Conservation (phyloP, 2,797 vertebrate species). For the Lacerta agilis region DNA sequence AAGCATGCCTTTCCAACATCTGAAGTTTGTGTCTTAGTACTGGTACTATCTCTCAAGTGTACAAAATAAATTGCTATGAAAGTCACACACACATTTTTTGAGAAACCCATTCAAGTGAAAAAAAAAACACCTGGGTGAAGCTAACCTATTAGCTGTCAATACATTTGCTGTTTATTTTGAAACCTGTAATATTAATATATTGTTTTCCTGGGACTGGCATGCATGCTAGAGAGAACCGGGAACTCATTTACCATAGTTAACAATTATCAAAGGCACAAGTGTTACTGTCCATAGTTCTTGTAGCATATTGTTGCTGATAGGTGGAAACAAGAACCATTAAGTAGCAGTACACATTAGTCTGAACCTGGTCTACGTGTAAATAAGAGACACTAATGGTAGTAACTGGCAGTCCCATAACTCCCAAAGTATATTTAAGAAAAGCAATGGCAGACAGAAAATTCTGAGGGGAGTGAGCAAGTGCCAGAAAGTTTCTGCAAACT, state of each 20-base stretch:
- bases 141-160: background rate
- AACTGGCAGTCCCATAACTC: background rate
- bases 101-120: background rate
- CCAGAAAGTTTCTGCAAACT: background rate
- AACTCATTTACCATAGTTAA: background rate
- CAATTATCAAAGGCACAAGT: background rate
- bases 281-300: background rate
- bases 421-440: background rate
- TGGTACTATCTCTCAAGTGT: constrained; percentile 25
- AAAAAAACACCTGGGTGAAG: background rate
- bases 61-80: constrained; percentile 58
- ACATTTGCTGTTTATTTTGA: background rate
- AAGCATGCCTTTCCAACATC: constrained; percentile 43
- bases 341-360: background rate
- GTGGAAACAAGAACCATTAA: background rate
- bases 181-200: background rate
- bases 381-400: background rate
- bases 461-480: background rate
- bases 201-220: background rate
- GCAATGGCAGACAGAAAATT: background rate
- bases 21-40: constrained; percentile 48
- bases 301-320: background rate
- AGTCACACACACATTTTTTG: background rate
- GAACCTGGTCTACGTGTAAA: background rate
- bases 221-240: background rate